These are phyloP conservation scores for Nematolebias whitei DNA, from an alignment of 2,113 vertebrate genomes.

Conservation along the genomic window DNA sequence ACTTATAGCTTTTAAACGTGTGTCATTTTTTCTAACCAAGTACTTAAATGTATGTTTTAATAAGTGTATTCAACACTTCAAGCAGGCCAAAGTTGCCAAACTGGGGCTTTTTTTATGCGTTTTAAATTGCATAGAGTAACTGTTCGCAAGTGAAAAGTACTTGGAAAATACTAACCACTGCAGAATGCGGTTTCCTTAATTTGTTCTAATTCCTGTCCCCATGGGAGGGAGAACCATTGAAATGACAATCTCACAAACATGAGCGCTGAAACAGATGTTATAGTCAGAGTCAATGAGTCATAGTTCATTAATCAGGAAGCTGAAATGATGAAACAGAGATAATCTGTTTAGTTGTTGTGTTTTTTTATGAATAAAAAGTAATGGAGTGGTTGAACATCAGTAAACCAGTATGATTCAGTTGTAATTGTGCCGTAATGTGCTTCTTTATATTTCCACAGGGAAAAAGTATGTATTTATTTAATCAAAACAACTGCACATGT, in stretches of 20 bases:
- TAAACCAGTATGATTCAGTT: neutral
- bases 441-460: too few species aligned
- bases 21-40: slow-evolving; percentile 12
- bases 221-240: neutral
- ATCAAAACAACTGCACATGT: too few species aligned
- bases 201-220: slow-evolving; percentile 5
- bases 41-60: slow-evolving; percentile 36
- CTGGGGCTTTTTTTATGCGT: slow-evolving; percentile 6
- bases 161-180: slow-evolving; percentile 29
- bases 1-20: neutral
- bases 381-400: neutral
- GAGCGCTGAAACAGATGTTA: slow-evolving; percentile 2
- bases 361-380: neutral
- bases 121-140: slow-evolving; percentile 30
- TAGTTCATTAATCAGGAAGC: neutral
- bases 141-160: slow-evolving; percentile 30
- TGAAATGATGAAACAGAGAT: too few species aligned
- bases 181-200: slow-evolving; percentile 22
- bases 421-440: neutral
- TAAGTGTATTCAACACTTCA: slow-evolving; percentile 17
- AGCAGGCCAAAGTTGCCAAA: slow-evolving; percentile 17
- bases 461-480: too few species aligned
- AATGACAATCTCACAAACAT: slow-evolving; percentile 14
- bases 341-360: neutral
- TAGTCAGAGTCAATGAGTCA: neutral